Percentiles rank a stretch among this genome's conserved stretches.
These are phyloP conservation scores for Phyllostomus discolor DNA, from an alignment of 2,113 vertebrate genomes.

Conservation along the genomic window DNA sequence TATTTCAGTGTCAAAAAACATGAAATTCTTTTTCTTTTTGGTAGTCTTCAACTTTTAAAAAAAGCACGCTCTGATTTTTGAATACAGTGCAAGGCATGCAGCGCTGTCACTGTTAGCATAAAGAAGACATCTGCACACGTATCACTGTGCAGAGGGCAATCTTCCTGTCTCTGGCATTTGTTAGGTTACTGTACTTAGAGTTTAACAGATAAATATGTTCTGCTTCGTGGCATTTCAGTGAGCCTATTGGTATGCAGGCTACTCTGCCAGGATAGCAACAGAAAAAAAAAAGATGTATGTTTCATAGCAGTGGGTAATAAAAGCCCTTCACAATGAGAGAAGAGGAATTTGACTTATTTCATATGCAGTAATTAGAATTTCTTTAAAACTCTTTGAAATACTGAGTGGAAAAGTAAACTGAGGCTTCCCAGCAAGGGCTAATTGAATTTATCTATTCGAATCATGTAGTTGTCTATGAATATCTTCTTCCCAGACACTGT, in stretches of 20 bases:
- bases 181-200: slow-evolving; percentile 77
- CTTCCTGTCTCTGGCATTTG: slow-evolving; percentile 75
- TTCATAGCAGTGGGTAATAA: slow-evolving; percentile 77
- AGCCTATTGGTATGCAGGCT: slow-evolving; percentile 79
- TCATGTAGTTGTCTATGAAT: not conserved
- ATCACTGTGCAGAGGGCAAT: slow-evolving; percentile 73
- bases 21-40: slow-evolving; percentile 60
- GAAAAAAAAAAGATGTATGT: slow-evolving; percentile 72
- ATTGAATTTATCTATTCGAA: slow-evolving; percentile 49
- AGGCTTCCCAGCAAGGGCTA: not conserved
- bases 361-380: slow-evolving; percentile 78
- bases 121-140: slow-evolving; percentile 76
- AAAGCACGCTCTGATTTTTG: slow-evolving; percentile 69
- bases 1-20: slow-evolving; percentile 62
- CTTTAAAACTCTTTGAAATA: slow-evolving; percentile 76
- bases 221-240: slow-evolving; percentile 77
- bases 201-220: slow-evolving; percentile 78
- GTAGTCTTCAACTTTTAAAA: not conserved
- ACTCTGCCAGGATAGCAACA: slow-evolving; percentile 67
- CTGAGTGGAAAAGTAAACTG: slow-evolving; percentile 69
- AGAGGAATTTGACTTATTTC: slow-evolving; percentile 78
- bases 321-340: slow-evolving; percentile 76
- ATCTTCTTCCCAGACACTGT: slow-evolving; percentile 21
- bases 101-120: slow-evolving; percentile 77
- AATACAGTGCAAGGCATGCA: slow-evolving; percentile 51